Evolutionary conservation across 2,888 invertebrate genomes (phyloP).

Genomic region (Diabrotica balteata): DNA sequence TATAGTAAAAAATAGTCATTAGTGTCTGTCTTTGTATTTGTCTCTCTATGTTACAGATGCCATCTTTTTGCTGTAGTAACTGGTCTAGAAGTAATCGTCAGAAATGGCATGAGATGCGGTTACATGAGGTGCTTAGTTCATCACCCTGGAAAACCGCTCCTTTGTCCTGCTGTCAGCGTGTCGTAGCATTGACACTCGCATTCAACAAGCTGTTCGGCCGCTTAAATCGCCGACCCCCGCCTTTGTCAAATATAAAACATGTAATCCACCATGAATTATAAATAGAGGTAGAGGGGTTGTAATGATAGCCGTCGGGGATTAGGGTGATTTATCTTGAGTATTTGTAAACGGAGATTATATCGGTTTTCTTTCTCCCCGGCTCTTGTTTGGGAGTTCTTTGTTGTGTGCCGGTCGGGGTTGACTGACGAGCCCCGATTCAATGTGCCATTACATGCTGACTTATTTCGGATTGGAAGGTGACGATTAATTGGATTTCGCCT

Average conservation of each 20-base stretch:
- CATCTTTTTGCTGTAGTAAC: neutral
- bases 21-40: no score
- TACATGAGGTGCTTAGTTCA: constrained; percentile 57
- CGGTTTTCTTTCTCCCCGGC: constrained; percentile 47
- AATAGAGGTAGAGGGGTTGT: constrained; percentile 51
- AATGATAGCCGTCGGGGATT: constrained; percentile 54
- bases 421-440: constrained; percentile 25
- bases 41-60: no score
- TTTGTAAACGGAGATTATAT: constrained; percentile 57
- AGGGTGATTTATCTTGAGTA: constrained; percentile 59
- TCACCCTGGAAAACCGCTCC: constrained; percentile 60
- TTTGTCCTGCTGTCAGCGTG: constrained; percentile 59
- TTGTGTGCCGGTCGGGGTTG: constrained; percentile 16
- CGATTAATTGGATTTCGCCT: constrained; percentile 28
- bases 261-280: constrained; percentile 58
- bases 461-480: constrained; percentile 17
- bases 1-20: no score
- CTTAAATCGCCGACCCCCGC: constrained; percentile 45
- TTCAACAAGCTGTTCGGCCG: constrained; percentile 56
- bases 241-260: constrained; percentile 56
- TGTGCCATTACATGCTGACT: constrained; percentile 29
- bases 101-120: constrained; percentile 45
- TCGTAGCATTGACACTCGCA: constrained; percentile 54
- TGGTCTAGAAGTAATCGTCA: constrained; percentile 7
- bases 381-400: constrained; percentile 35